phyloP scores from a whole-genome alignment of 2,797 vertebrate genomes.

The Arrhamphus sclerolepis region DNA sequence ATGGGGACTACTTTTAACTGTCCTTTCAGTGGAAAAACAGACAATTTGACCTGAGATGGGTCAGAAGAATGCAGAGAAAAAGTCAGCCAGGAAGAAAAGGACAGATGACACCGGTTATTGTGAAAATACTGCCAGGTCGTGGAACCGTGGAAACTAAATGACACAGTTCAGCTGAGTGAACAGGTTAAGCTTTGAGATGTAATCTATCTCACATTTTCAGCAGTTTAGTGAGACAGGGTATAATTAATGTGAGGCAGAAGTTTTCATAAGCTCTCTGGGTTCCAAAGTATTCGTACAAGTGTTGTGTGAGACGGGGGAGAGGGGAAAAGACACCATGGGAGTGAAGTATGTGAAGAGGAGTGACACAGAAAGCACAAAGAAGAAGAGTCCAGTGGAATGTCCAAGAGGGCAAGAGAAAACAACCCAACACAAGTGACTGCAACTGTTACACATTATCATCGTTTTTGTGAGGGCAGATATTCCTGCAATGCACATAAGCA shows the following conservation, averaged over 20 bases:
- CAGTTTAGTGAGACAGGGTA: constrained; percentile 46
- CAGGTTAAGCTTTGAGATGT: constrained; percentile 55
- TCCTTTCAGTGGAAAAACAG: constrained; percentile 39
- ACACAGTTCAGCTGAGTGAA: constrained; percentile 58
- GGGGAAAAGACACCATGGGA: constrained; percentile 66
- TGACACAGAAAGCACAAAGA: constrained; percentile 52
- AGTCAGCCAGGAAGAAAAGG: constrained; percentile 29
- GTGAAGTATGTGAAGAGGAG: constrained; percentile 56
- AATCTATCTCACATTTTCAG: constrained; percentile 63
- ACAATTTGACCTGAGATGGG: constrained; percentile 35
- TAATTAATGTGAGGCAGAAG: constrained; percentile 67
- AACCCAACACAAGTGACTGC: constrained; percentile 59
- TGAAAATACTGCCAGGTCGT: constrained; percentile 46
- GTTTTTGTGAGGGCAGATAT: constrained; percentile 57
- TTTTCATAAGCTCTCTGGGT: constrained; percentile 66
- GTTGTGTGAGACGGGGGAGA: constrained; percentile 64
- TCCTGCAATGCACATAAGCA: constrained; percentile 42
- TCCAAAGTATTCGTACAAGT: constrained; percentile 64
- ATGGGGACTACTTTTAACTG: constrained; percentile 30
- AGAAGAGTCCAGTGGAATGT: constrained; percentile 46
- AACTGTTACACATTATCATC: constrained; percentile 71
- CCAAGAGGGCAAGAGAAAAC: constrained; percentile 60
- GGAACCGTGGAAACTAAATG: constrained; percentile 45
- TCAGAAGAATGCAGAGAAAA: constrained; percentile 34
- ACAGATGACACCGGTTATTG: constrained; percentile 54